These are phyloP conservation scores for Vireo griseus DNA, from an alignment of 2,797 vertebrate species.

Conservation along the genomic window DNA sequence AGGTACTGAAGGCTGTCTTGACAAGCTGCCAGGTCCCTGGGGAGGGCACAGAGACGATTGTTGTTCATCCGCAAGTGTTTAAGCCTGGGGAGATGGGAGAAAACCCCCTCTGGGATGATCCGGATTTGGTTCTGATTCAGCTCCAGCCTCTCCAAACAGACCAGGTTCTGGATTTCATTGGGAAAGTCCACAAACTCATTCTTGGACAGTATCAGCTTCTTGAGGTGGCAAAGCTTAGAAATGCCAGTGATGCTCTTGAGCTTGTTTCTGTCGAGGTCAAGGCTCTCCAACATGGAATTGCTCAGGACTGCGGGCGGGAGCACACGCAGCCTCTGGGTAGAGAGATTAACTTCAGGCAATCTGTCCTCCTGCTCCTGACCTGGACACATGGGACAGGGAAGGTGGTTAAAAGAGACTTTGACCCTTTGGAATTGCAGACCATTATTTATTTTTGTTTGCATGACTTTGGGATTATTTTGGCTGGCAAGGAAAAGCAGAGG, in stretches of 20 bases:
- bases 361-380: neutral
- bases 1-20: constrained; percentile 65
- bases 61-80: constrained; percentile 73
- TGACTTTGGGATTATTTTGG: neutral
- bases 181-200: constrained; percentile 75
- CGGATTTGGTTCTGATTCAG: constrained; percentile 78
- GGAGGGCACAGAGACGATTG: constrained; percentile 68
- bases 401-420: neutral
- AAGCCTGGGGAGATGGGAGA: constrained; percentile 65
- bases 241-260: constrained; percentile 62
- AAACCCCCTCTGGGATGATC: constrained; percentile 65
- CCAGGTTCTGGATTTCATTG: constrained; percentile 61
- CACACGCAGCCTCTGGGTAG: constrained; percentile 63
- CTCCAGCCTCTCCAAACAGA: constrained; percentile 70
- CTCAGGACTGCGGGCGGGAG: constrained; percentile 51
- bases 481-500: neutral
- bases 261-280: constrained; percentile 73
- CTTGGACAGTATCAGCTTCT: constrained; percentile 72
- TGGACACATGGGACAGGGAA: neutral
- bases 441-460: neutral
- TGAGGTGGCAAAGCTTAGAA: constrained; percentile 63
- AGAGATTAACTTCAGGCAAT: constrained; percentile 24
- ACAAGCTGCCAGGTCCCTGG: constrained; percentile 70
- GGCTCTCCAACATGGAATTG: neutral
- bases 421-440: neutral